Conservation (phyloP, 2,113 vertebrate species). For the Gopherus flavomarginatus region DNA sequence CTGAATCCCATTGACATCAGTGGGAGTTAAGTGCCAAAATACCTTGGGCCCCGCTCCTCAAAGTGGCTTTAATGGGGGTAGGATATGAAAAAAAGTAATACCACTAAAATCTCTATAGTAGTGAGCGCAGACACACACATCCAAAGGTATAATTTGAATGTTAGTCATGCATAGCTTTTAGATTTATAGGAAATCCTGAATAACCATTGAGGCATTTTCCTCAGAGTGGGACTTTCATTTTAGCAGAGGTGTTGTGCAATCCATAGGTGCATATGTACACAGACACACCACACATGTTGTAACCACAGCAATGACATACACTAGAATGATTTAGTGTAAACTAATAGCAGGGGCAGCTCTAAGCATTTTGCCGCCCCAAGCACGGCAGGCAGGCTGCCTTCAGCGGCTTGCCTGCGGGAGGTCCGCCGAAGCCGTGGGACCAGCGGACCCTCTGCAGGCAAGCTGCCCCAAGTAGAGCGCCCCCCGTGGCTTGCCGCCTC, state of each 20-base stretch:
- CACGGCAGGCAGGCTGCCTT: too few relatives aligned
- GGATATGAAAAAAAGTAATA: background rate
- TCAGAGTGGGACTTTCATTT: background rate
- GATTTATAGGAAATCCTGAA: background rate
- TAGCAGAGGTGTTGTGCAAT: background rate
- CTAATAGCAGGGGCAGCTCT: background rate
- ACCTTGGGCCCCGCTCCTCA: too few relatives aligned
- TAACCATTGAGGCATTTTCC: background rate
- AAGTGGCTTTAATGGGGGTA: background rate
- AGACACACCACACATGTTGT: background rate
- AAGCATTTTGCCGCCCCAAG: too few relatives aligned
- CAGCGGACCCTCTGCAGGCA: too few relatives aligned
- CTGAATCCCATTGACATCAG: background rate
- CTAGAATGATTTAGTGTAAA: background rate
- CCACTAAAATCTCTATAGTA: background rate
- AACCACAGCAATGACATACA: background rate
- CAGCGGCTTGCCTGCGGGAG: too few relatives aligned
- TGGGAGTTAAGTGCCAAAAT: too few relatives aligned
- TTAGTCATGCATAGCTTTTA: background rate
- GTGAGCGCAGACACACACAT: too few relatives aligned
- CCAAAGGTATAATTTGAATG: rapidly evolving
- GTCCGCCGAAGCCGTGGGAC: too few relatives aligned
- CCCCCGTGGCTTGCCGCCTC: too few relatives aligned
- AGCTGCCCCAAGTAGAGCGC: too few relatives aligned
- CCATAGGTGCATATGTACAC: background rate